These are phyloP conservation scores for Aethes cnicana DNA, from an alignment of 2,888 invertebrate genomes.

Conservation along the genomic window DNA sequence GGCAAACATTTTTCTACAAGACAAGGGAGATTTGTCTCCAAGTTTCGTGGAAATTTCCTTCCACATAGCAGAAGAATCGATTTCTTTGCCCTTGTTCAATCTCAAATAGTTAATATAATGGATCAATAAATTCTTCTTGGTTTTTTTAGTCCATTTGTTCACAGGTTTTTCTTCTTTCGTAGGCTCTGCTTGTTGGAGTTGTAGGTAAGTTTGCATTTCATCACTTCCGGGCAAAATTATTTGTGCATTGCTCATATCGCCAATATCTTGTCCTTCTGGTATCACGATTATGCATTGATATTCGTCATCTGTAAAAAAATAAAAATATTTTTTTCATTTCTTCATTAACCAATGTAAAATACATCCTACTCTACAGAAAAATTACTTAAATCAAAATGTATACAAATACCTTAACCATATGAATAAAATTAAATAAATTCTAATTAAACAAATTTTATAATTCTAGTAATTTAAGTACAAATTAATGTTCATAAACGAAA, in stretches of 20 bases:
- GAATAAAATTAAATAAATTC: conserved; percentile 9
- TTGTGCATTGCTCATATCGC: conserved; percentile 48
- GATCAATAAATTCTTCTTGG: conserved; percentile 57
- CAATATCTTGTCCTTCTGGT: conserved; percentile 63
- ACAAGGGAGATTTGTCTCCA: conserved; percentile 47
- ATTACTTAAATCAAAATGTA: conserved; percentile 1
- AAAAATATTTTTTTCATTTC: neutral
- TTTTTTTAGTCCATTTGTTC: conserved; percentile 58
- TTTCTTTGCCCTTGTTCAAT: conserved; percentile 52
- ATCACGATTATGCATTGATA: conserved; percentile 73
- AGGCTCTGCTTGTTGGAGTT: conserved; percentile 31
- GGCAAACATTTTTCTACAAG: conserved; percentile 61
- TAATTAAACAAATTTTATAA: conserved; percentile 22
- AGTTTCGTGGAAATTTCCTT: conserved; percentile 56
- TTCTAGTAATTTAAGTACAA: conserved; percentile 9
- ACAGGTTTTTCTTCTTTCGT: conserved; percentile 34
- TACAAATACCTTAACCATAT: conserved; percentile 23
- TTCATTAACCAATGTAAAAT: neutral
- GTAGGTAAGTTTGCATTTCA: conserved; percentile 6
- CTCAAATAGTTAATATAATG: conserved; percentile 62
- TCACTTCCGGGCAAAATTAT: conserved; percentile 44
- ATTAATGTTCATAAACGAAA: conserved; percentile 3
- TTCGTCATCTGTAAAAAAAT: conserved; percentile 65
- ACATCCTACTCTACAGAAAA: conserved; percentile 17
- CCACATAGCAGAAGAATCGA: conserved; percentile 63